Conservation (phyloP, 1,140 invertebrate genomes). For the Halotydeus destructor region DNA sequence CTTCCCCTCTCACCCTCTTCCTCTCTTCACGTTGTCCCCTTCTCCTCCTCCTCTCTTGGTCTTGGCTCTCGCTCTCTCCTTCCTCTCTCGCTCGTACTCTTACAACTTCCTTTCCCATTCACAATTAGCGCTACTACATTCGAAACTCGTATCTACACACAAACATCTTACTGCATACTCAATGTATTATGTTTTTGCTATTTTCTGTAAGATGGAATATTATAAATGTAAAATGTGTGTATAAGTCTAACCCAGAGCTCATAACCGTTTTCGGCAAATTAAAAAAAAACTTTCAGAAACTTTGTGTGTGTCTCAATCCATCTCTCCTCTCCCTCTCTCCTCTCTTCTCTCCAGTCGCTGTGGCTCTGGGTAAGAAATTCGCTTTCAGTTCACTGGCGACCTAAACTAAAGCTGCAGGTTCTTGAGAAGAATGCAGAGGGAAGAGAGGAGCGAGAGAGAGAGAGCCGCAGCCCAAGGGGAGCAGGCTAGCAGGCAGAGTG, state of each 20-base stretch:
- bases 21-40: background rate
- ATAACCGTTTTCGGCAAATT: background rate
- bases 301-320: background rate
- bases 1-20: background rate
- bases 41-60: background rate
- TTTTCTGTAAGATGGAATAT: background rate
- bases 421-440: too few species aligned
- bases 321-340: background rate
- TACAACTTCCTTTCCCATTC: background rate
- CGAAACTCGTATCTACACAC: constrained; percentile 28
- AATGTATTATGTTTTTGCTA: background rate
- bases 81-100: background rate
- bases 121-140: constrained; percentile 1
- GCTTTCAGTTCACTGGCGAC: too few species aligned
- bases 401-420: too few species aligned
- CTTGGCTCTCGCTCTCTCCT: background rate
- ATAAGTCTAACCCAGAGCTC: background rate
- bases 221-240: background rate
- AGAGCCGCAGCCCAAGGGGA: too few species aligned
- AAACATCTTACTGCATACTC: background rate
- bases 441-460: too few species aligned
- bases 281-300: background rate
- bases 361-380: background rate
- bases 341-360: background rate
- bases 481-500: too few species aligned